phyloP scores from a whole-genome alignment of 2,888 invertebrate species.

The Ceriagrion tenellum region DNA sequence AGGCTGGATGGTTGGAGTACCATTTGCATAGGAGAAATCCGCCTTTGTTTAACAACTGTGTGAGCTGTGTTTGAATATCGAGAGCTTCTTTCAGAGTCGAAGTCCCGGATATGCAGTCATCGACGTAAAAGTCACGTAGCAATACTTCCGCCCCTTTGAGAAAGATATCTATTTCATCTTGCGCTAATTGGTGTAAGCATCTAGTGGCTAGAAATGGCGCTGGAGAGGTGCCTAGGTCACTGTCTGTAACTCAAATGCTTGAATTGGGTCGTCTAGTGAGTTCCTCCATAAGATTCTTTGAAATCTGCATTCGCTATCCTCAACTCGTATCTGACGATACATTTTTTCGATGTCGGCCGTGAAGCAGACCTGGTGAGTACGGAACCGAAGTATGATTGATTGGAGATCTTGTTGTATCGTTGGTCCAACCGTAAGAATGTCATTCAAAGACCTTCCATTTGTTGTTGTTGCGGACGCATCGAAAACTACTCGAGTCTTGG shows the following conservation, averaged over 20 bases:
- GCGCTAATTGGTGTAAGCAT: not conserved
- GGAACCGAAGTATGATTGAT: constrained; percentile 73
- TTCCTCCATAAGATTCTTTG: constrained; percentile 6
- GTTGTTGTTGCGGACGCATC: no score
- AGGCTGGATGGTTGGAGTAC: not conserved
- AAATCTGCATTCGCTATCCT: not conserved
- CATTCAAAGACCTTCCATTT: constrained; percentile 72
- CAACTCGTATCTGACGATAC: not conserved
- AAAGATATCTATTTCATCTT: not conserved
- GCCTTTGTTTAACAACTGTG: not conserved
- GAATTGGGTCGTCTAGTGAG: not conserved
- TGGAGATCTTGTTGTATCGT: constrained; percentile 72
- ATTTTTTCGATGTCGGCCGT: constrained; percentile 72
- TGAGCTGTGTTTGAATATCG: not conserved
- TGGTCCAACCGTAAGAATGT: constrained; percentile 72
- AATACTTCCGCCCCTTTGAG: not conserved
- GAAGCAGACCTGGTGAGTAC: constrained; percentile 72
- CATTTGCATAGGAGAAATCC: not conserved
- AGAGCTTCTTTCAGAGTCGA: not conserved
- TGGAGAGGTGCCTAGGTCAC: constrained; percentile 3
- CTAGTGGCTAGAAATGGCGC: not conserved
- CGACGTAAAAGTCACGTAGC: not conserved
- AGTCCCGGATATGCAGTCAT: not conserved
- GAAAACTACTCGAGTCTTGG: no score
- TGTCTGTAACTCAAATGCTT: not conserved